Evolutionary conservation across 2,888 invertebrate genomes (phyloP).

Genomic region (Teleiodes luculella): DNA sequence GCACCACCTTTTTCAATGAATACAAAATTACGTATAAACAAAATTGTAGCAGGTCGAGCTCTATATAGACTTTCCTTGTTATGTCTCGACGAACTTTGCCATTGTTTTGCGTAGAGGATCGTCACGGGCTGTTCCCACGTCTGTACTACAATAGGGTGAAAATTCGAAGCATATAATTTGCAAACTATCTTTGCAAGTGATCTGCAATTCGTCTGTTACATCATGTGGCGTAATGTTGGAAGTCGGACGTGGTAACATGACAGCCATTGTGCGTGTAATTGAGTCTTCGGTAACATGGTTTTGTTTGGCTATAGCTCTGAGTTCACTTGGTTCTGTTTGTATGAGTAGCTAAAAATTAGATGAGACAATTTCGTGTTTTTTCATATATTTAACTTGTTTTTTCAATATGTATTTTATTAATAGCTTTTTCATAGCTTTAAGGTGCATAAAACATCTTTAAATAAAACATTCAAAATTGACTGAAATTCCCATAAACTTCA

Average conservation of each 20-base stretch:
- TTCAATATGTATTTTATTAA: no score
- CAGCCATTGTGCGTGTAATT: background rate
- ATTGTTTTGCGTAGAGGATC: constrained; percentile 60
- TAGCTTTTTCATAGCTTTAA: no score
- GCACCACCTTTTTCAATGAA: constrained; percentile 48
- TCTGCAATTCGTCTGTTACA: constrained; percentile 47
- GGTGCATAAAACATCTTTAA: no score
- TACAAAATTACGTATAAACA: constrained; percentile 55
- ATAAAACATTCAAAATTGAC: no score
- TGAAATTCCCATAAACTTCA: no score
- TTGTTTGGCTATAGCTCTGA: background rate
- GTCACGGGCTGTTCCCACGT: constrained; percentile 70
- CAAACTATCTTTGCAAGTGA: constrained; percentile 56
- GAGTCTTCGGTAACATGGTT: background rate
- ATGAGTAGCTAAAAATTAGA: no score
- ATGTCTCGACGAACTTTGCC: constrained; percentile 75
- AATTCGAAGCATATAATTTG: constrained; percentile 69
- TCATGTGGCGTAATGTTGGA: constrained; percentile 47
- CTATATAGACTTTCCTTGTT: constrained; percentile 73
- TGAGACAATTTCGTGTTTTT: no score
- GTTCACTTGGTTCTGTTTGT: background rate
- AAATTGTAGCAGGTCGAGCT: constrained; percentile 51
- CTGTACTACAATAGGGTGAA: constrained; percentile 70
- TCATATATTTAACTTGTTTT: no score
- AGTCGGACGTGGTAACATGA: constrained; percentile 16